These are phyloP conservation scores for Pelobates cultripes DNA, from an alignment of 2,797 vertebrate species.

Conservation along the genomic window DNA sequence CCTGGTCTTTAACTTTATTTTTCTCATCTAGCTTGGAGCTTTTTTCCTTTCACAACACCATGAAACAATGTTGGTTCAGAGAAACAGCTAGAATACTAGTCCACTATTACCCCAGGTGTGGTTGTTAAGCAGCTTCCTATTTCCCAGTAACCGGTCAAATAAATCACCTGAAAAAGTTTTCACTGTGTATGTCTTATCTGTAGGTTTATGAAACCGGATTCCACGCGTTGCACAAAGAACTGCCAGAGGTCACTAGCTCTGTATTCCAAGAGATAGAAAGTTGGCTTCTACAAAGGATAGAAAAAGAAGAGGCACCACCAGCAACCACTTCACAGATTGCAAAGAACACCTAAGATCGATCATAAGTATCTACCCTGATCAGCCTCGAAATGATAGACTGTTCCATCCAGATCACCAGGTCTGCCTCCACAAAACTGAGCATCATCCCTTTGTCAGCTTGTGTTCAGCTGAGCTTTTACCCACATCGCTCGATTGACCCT, in stretches of 20 bases:
- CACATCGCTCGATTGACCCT: not conserved
- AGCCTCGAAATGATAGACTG: too few species aligned
- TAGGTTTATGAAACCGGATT: slow-evolving; percentile 92
- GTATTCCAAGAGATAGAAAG: slow-evolving; percentile 85
- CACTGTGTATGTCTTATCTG: not conserved
- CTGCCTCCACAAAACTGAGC: too few species aligned
- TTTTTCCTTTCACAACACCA: too few species aligned
- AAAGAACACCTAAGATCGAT: slow-evolving; percentile 58
- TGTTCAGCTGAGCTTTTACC: not conserved
- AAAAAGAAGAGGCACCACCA: slow-evolving; percentile 58
- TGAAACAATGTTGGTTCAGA: too few species aligned
- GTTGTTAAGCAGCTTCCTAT: too few species aligned
- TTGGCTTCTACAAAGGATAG: slow-evolving; percentile 86
- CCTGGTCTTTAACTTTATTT: too few species aligned
- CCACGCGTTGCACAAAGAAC: slow-evolving; percentile 91
- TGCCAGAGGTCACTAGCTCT: slow-evolving; percentile 84
- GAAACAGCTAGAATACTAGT: too few species aligned
- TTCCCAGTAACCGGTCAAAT: too few species aligned
- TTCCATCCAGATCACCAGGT: too few species aligned
- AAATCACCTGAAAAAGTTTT: too few species aligned
- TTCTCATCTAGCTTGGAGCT: too few species aligned
- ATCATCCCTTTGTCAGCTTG: not conserved
- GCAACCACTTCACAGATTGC: slow-evolving; percentile 19
- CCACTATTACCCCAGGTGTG: too few species aligned
- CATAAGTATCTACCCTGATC: not conserved